Percentiles rank a stretch among this genome's conserved stretches.
These are phyloP conservation scores for Oxygymnocypris stewartii DNA, from an alignment of 2,113 vertebrate species.

Conservation along the genomic window DNA sequence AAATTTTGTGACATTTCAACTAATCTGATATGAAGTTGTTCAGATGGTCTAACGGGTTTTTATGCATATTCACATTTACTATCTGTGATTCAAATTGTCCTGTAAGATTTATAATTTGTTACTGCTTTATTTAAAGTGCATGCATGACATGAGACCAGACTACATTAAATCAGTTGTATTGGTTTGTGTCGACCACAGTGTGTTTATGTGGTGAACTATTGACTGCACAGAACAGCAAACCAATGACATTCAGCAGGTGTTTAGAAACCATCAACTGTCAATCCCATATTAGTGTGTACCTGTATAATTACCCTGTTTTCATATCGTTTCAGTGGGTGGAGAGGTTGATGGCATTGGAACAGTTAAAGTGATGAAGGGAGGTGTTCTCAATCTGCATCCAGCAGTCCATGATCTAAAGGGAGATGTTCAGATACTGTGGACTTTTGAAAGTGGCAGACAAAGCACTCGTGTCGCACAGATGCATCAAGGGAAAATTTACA, in stretches of 20 bases:
- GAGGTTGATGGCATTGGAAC: neutral
- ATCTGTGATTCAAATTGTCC: neutral
- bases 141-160: neutral
- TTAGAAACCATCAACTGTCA: neutral
- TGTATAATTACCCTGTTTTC: neutral
- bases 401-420: neutral
- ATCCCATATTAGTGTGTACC: neutral
- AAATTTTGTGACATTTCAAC: neutral
- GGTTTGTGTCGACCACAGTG: neutral
- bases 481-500: slow-evolving; percentile 12
- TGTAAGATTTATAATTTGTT: neutral
- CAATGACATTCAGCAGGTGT: neutral
- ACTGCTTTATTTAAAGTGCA: neutral
- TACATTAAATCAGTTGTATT: neutral
- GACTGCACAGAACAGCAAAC: neutral
- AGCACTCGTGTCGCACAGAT: neutral
- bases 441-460: neutral
- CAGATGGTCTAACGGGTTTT: neutral
- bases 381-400: neutral
- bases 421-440: slow-evolving; percentile 6
- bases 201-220: neutral
- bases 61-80: too few relatives aligned
- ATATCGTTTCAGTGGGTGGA: neutral
- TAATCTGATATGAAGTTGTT: neutral
- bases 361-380: neutral